A percentile compares a stretch with the other conserved stretches of the same genome.
Conservation (phyloP, 2,888 invertebrate species). For the Acanthacorydalis orientalis region DNA sequence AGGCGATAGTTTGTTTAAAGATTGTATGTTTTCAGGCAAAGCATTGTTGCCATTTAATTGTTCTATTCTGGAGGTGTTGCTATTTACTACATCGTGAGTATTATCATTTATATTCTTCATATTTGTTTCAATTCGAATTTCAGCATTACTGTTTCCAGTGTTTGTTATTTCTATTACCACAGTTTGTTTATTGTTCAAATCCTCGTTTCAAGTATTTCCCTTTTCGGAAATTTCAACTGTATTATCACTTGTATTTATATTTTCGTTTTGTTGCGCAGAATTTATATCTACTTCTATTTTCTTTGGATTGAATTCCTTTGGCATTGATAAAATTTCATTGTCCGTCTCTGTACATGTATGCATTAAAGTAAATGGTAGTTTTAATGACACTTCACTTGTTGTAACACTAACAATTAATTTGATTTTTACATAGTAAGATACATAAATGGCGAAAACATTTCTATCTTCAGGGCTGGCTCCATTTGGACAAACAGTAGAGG, state of each 20-base stretch:
- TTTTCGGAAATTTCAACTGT: not conserved
- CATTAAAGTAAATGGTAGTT: slow-evolving; percentile 64
- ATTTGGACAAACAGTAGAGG: slow-evolving; percentile 33
- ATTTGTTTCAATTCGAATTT: too few relatives aligned
- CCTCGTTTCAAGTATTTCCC: not conserved
- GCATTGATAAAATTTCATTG: slow-evolving; percentile 10
- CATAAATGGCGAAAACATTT: slow-evolving; percentile 80
- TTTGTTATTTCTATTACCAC: too few relatives aligned
- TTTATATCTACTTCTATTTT: too few relatives aligned
- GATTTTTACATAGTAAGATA: slow-evolving; percentile 80
- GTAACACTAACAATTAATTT: slow-evolving; percentile 65
- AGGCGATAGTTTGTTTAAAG: too few relatives aligned
- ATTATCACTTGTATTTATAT: not conserved
- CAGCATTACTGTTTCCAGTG: too few relatives aligned
- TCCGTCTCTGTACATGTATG: slow-evolving; percentile 52
- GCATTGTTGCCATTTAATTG: too few relatives aligned
- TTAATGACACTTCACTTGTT: slow-evolving; percentile 63
- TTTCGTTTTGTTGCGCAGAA: not conserved
- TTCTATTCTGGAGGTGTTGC: too few relatives aligned
- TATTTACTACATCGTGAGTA: too few relatives aligned
- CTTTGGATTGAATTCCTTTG: not conserved
- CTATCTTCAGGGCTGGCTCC: slow-evolving; percentile 35
- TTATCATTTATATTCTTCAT: too few relatives aligned
- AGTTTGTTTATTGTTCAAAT: too few relatives aligned
- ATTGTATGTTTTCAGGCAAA: too few relatives aligned